phyloP scores from a whole-genome alignment of 1,140 invertebrate species.

The Ephestia elutella region DNA sequence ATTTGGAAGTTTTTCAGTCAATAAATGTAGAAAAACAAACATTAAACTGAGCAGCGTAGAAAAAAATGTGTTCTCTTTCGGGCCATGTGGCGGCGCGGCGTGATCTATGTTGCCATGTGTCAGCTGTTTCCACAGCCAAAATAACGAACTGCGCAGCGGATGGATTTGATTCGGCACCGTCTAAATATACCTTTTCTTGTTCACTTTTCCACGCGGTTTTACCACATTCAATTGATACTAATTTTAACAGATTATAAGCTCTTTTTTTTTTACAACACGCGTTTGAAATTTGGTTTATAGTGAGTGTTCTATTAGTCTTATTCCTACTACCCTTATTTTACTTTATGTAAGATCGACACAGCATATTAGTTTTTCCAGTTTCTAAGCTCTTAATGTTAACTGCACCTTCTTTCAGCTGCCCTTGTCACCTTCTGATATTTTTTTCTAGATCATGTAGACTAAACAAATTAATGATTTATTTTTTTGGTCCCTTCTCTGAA shows the following conservation, averaged over 20 bases:
- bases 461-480: too few species aligned
- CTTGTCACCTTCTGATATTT: too few species aligned
- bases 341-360: too few species aligned
- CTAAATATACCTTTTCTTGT: conserved; percentile 27
- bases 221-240: background rate
- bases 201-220: background rate
- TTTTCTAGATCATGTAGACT: too few species aligned
- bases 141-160: conserved; percentile 42
- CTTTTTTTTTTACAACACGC: background rate
- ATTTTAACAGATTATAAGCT: background rate
- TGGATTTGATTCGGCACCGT: conserved; percentile 21
- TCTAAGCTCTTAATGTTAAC: too few species aligned
- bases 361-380: too few species aligned
- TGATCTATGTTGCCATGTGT: conserved; percentile 33
- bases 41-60: conserved; percentile 7
- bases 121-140: conserved; percentile 36
- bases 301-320: too few species aligned
- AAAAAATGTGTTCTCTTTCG: conserved; percentile 5
- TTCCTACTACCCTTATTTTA: too few species aligned
- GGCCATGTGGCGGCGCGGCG: conserved; percentile 17
- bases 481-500: too few species aligned
- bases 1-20: background rate
- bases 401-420: too few species aligned
- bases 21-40: conserved; percentile 7
- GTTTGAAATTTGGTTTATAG: too few species aligned